Conservation (phyloP, 2,888 invertebrate species). For the Clivina fossor region DNA sequence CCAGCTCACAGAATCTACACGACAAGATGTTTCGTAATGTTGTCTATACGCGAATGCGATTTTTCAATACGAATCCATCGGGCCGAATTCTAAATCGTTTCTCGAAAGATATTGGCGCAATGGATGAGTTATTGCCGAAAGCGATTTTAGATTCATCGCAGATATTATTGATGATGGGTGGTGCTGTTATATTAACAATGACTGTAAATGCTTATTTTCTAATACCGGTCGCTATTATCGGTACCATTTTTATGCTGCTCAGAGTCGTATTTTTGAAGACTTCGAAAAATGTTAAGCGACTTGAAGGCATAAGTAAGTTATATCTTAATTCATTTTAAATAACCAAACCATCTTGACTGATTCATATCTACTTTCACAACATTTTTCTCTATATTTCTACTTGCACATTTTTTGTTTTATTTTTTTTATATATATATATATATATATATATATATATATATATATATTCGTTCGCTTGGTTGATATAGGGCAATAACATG, state of each 20-base stretch:
- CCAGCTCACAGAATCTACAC: constrained; percentile 69
- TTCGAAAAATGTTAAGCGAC: constrained; percentile 68
- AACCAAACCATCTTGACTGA: no score
- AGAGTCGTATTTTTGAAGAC: constrained; percentile 67
- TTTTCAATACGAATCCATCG: constrained; percentile 84
- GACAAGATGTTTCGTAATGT: constrained; percentile 68
- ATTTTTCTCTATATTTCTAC: constrained; percentile 5
- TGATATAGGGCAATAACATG: no score
- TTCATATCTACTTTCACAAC: background rate
- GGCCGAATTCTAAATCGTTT: constrained; percentile 79
- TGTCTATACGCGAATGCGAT: constrained; percentile 61
- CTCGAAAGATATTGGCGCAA: constrained; percentile 79
- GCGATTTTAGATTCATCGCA: constrained; percentile 65
- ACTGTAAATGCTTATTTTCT: constrained; percentile 57
- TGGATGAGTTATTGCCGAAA: constrained; percentile 74
- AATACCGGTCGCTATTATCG: constrained; percentile 56
- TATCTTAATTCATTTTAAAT: constrained; percentile 7
- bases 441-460: no score
- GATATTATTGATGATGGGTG: constrained; percentile 56
- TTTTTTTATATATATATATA: constrained; percentile 11
- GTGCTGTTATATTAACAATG: constrained; percentile 59
- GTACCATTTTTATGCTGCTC: constrained; percentile 63
- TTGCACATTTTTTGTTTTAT: background rate
- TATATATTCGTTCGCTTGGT: no score
- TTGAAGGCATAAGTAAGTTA: constrained; percentile 67